phyloP scores from a whole-genome alignment of 1,140 invertebrate genomes.

The Caerostris extrusa region DNA sequence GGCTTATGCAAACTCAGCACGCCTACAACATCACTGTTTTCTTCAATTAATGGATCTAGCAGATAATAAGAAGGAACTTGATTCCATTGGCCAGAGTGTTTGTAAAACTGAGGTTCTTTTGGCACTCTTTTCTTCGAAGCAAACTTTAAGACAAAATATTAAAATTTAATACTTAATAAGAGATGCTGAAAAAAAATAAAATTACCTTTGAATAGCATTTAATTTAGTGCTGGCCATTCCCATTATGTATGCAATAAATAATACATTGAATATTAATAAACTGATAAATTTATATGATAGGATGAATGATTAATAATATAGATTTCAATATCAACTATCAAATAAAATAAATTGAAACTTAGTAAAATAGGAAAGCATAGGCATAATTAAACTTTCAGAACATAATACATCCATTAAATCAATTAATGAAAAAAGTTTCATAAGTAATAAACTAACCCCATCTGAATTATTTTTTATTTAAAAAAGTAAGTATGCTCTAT shows the following conservation, averaged over 20 bases:
- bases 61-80: background rate
- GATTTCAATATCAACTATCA: background rate
- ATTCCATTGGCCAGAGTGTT: constrained; percentile 24
- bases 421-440: no score
- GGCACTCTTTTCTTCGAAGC: constrained; percentile 25
- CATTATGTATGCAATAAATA: background rate
- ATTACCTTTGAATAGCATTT: background rate
- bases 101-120: background rate
- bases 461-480: background rate
- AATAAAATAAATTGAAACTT: no score
- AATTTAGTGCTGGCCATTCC: background rate
- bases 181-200: background rate
- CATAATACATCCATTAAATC: no score
- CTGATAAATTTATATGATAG: background rate
- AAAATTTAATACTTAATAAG: background rate
- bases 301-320: background rate
- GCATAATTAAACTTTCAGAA: no score
- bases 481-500: background rate
- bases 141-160: background rate
- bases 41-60: background rate
- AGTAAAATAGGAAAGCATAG: no score
- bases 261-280: background rate
- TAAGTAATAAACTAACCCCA: no score
- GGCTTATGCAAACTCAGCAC: constrained; percentile 28
- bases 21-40: background rate